phyloP scores from a whole-genome alignment of 2,113 vertebrate genomes.

The Microcebus ravelobensis region DNA sequence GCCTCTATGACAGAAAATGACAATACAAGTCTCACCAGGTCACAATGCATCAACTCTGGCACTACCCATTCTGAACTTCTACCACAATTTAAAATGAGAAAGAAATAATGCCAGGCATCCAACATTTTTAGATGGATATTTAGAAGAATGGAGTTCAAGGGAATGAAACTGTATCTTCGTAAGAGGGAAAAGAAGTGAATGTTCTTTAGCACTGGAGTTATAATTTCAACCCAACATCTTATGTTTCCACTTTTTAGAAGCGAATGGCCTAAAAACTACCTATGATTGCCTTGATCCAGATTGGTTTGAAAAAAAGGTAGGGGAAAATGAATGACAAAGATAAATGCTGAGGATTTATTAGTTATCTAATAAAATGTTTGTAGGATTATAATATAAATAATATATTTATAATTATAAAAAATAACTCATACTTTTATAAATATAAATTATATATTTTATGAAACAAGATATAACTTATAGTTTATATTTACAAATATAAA shows the following conservation, averaged over 20 bases:
- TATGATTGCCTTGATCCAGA: neutral
- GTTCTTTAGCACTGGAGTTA: neutral
- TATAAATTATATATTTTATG: too few species aligned
- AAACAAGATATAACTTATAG: too few species aligned
- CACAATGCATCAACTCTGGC: accelerated
- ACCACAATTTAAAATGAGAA: neutral
- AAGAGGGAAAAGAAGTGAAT: neutral
- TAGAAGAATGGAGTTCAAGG: neutral
- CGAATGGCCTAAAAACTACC: neutral
- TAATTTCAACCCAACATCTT: neutral
- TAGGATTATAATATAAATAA: neutral
- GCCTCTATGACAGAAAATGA: neutral
- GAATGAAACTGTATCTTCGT: neutral
- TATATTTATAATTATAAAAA: neutral
- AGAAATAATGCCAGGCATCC: neutral
- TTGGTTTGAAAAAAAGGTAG: too few species aligned
- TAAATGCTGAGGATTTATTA: neutral
- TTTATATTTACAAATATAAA: neutral
- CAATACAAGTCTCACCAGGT: neutral
- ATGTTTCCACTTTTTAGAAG: neutral
- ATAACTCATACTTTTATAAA: neutral
- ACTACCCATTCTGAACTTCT: neutral
- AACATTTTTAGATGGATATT: neutral
- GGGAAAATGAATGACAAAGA: neutral
- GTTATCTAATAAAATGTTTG: neutral